These are phyloP conservation scores for Spongia lamella DNA, from an alignment of 37 sponge, comb jelly and placozoan genomes.

Conservation along the genomic window DNA sequence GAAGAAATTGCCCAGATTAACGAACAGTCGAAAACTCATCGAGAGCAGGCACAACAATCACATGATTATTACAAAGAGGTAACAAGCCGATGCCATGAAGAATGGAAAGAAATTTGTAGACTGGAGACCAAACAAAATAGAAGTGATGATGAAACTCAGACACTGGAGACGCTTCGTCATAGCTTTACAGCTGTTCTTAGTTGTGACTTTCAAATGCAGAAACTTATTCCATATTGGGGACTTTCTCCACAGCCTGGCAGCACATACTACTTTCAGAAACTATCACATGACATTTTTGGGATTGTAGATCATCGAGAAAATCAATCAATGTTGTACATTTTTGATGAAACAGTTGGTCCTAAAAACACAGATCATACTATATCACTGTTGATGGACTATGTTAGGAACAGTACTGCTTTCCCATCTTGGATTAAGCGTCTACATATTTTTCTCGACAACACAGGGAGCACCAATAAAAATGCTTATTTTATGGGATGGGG, in stretches of 20 bases:
- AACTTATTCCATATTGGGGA: conserved; percentile 51
- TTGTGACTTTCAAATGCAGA: conserved; percentile 34
- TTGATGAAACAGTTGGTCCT: conserved; percentile 37
- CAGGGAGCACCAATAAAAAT: conserved; percentile 45
- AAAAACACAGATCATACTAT: conserved; percentile 57
- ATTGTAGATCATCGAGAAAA: conserved; percentile 38
- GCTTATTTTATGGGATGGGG: conserved; percentile 34
- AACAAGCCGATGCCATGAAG: conserved; percentile 1
- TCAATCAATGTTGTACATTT: neutral
- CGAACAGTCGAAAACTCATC: conserved; percentile 16
- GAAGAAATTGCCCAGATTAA: neutral
- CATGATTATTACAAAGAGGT: conserved; percentile 25
- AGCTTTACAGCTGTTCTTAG: conserved; percentile 11
- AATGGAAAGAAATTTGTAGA: conserved; percentile 24
- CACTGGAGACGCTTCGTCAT: conserved; percentile 6
- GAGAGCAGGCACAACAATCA: conserved; percentile 13
- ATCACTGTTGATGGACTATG: conserved; percentile 17
- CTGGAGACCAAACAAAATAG: neutral
- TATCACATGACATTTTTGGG: conserved; percentile 43
- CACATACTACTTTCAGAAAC: conserved; percentile 49
- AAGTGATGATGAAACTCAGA: too few species aligned
- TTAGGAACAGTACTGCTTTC: neutral
- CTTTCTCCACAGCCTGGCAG: conserved; percentile 39
- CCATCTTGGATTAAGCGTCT: conserved; percentile 35
- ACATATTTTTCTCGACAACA: conserved; percentile 46